Evolutionary conservation across 2,797 vertebrate genomes (phyloP), one percentile per base, ranked within the genome.

Genomic region (Threskiornis aethiopicus): DNA sequence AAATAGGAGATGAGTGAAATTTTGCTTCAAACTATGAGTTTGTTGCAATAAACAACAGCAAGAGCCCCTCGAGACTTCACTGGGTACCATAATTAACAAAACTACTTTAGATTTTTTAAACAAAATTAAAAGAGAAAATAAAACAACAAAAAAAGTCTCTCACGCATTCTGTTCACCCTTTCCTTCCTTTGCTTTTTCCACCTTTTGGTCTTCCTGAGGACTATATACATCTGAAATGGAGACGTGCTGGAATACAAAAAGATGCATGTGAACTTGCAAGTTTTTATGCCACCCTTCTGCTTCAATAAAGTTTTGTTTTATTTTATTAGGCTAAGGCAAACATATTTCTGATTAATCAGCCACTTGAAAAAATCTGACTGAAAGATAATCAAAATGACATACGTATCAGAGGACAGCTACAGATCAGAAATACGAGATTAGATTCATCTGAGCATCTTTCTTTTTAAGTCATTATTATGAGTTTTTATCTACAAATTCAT

Each of bases 161-260:
- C 71, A 98, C 98, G 9, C 12, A 64, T 93, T 94, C 66, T 88
- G 75, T 72, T 96, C 83, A 62, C 42, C 18, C 16, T 81, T 84
- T 37, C 57, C 72, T 75, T 73, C 33, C 61, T 92, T 90, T n/a
- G 6, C 16, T 58, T 47, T 35, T 42, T 70, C 61, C 11, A 26
- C 18, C 2, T 78, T 9, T 20, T 78, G 49, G 51, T 91, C 86
- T 80, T 93, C 77, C 41, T 66, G 77, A 21, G 76, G 35, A 90
- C 49, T 69, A 13, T 35, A 54, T 64, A 69, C 26, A 51, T 85
- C 78, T 87, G 83, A 90, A 80, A 71, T 12, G 22, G 76, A 77
- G 26, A 82, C 51, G 71, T 97, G 41, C 69, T 96, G 76, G 55
- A 96, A 97, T 54, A 88, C 13, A 84, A 75, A 87, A 88, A 89